Percentiles rank a stretch among this genome's conserved stretches.
Conservation (phyloP, 92 coral and sea anemone genomes). For the Blastomussa wellsi region DNA sequence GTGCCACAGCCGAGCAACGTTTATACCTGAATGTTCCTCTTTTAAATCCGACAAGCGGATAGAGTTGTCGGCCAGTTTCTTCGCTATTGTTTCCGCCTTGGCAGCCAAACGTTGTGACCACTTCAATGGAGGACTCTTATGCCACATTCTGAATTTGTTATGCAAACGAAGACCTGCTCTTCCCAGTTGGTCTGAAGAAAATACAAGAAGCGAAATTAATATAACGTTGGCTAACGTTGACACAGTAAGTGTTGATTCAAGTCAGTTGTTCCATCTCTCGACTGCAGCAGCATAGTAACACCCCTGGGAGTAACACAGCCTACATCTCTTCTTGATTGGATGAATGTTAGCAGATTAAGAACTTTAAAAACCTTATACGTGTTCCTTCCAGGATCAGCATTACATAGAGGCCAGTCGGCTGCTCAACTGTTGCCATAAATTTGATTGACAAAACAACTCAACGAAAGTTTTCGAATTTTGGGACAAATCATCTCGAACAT, state of each 20-base stretch:
- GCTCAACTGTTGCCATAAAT: neutral
- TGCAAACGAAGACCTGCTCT: constrained; percentile 79
- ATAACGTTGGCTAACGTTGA: neutral
- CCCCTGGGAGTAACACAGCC: no score
- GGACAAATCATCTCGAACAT: no score
- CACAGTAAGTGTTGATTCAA: neutral
- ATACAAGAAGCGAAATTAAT: neutral
- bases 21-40: constrained; percentile 67
- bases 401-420: neutral
- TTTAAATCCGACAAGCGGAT: constrained; percentile 30
- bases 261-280: no score
- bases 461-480: neutral
- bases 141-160: constrained; percentile 86
- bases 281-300: no score
- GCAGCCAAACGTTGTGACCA: constrained; percentile 75
- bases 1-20: constrained; percentile 62
- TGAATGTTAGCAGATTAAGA: neutral
- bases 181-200: constrained; percentile 70
- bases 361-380: no score
- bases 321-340: neutral
- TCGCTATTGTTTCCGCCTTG: constrained; percentile 72
- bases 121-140: constrained; percentile 68
- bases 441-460: neutral
- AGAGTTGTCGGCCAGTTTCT: constrained; percentile 38
- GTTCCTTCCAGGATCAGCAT: no score